Evolutionary conservation across 2,797 vertebrate genomes (phyloP).

Genomic region (Alfaro cultratus): DNA sequence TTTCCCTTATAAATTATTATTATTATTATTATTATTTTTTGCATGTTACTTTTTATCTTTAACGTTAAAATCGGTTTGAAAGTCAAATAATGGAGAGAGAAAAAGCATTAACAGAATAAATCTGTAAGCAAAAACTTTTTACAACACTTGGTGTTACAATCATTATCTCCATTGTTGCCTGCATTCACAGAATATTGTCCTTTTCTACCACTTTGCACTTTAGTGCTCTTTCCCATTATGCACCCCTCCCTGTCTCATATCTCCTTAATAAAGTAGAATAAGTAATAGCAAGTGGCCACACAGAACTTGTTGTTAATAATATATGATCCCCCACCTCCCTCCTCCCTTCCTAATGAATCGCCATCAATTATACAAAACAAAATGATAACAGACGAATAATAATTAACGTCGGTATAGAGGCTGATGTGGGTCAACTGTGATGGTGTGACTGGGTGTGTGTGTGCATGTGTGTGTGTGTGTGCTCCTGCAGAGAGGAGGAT

Average conservation of each 20-base stretch:
- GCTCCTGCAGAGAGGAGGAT: background rate
- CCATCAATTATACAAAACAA: conserved; percentile 56
- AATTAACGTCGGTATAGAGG: conserved; percentile 33
- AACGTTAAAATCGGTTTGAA: background rate
- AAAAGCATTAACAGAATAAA: background rate
- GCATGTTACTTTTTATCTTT: background rate
- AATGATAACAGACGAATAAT: conserved; percentile 36
- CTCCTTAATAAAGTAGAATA: conserved; percentile 28
- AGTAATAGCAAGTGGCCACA: conserved; percentile 28
- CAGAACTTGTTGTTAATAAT: conserved; percentile 49
- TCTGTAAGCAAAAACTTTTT: background rate
- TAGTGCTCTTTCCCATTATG: background rate
- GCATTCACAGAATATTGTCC: background rate
- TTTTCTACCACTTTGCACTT: background rate
- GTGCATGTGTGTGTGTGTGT: background rate
- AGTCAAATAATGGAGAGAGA: background rate
- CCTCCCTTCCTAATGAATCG: conserved; percentile 19
- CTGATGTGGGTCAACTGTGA: conserved; percentile 20
- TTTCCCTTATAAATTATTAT: background rate
- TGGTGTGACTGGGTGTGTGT: background rate
- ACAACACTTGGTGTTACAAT: background rate
- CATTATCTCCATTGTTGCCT: background rate
- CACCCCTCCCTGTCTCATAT: background rate
- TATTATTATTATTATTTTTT: background rate
- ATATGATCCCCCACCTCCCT: conserved; percentile 27